Evolutionary conservation across 2,113 vertebrate genomes (phyloP).

Genomic region (Macquaria ambigua): DNA sequence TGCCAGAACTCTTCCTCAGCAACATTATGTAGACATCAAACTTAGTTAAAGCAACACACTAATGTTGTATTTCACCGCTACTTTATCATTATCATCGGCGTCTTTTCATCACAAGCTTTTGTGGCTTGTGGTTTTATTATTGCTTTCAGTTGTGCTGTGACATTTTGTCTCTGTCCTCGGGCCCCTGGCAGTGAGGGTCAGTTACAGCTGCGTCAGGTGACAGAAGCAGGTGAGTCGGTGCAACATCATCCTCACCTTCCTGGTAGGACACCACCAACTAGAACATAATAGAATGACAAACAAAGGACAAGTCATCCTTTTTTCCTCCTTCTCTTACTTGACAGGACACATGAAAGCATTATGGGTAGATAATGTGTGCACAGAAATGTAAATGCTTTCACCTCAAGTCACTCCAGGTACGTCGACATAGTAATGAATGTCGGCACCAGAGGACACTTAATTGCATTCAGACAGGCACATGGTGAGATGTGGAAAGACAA

Average conservation of each 20-base stretch:
- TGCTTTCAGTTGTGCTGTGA: constrained; percentile 18
- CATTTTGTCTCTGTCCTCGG: constrained; percentile 46
- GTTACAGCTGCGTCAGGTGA: constrained; percentile 43
- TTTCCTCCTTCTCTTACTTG: constrained; percentile 6
- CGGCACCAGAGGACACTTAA: constrained; percentile 58
- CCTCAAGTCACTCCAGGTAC: constrained; percentile 46
- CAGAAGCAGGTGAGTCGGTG: constrained; percentile 14
- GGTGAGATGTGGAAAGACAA: constrained; percentile 64
- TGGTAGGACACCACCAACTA: constrained; percentile 9
- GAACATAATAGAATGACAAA: constrained; percentile 46
- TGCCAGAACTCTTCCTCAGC: too few species aligned
- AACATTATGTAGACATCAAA: neutral
- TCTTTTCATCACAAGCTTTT: constrained; percentile 1
- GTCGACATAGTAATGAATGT: constrained; percentile 51
- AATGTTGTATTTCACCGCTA: neutral
- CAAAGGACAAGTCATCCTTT: constrained; percentile 47
- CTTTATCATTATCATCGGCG: neutral
- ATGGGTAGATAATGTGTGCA: constrained; percentile 23
- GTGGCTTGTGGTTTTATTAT: constrained; percentile 35
- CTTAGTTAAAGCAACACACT: neutral
- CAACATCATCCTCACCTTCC: constrained; percentile 30
- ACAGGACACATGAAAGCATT: constrained; percentile 30
- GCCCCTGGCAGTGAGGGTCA: constrained; percentile 26
- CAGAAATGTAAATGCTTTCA: constrained; percentile 53
- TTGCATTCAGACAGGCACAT: constrained; percentile 55